Evolutionary conservation across 2,113 vertebrate species (phyloP).

Genomic region (Gallinago undulata): DNA sequence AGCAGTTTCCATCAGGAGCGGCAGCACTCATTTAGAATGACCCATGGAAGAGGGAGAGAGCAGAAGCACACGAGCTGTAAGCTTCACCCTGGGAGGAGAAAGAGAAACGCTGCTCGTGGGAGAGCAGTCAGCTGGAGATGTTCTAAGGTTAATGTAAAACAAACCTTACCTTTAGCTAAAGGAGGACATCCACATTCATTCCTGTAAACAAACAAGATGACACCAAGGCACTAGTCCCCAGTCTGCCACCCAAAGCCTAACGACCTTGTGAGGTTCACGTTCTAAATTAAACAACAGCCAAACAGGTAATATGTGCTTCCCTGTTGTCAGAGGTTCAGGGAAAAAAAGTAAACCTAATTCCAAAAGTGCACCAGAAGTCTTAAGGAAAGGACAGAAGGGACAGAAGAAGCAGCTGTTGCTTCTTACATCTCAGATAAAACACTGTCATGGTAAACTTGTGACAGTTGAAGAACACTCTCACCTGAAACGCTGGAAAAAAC

Average conservation of each 20-base stretch:
- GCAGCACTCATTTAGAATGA: neutral
- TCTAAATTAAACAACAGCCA: neutral
- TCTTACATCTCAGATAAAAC: neutral
- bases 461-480: neutral
- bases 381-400: neutral
- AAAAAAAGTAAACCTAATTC: neutral
- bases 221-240: neutral
- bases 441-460: too few species aligned
- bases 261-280: neutral
- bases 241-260: neutral
- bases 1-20: neutral
- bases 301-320: neutral
- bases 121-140: neutral
- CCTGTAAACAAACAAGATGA: neutral
- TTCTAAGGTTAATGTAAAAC: neutral
- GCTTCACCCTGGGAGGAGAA: neutral
- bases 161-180: neutral
- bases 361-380: neutral
- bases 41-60: neutral
- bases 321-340: neutral
- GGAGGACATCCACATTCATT: neutral
- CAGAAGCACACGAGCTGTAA: neutral
- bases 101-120: neutral
- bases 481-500: neutral
- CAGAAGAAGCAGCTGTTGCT: neutral